Evolutionary conservation across 2,888 invertebrate genomes (phyloP).

Genomic region (Agonopterix alstromeriana): DNA sequence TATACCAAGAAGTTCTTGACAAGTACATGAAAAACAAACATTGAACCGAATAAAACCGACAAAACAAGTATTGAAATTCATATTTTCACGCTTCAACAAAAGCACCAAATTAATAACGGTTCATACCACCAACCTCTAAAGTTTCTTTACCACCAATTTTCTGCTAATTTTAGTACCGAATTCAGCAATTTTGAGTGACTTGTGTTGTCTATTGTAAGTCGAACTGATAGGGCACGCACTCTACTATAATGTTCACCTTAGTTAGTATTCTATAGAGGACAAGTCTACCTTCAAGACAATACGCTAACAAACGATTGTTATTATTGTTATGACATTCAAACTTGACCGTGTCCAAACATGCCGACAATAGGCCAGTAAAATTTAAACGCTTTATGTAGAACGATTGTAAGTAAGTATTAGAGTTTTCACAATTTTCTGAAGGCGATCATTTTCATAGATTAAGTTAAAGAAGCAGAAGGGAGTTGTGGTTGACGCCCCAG

Average conservation of each 20-base stretch:
- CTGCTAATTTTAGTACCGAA: too few species aligned
- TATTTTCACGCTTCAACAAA: slow-evolving; percentile 13
- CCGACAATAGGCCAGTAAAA: slow-evolving; percentile 39
- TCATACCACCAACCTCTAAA: slow-evolving; percentile 21
- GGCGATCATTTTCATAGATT: slow-evolving; percentile 31
- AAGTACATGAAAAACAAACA: too few species aligned
- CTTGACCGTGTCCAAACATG: slow-evolving; percentile 61
- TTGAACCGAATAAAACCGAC: too few species aligned
- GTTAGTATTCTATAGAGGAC: slow-evolving; percentile 46
- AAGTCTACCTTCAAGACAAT: slow-evolving; percentile 26
- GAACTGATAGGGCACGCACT: slow-evolving; percentile 46
- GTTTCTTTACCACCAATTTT: too few species aligned
- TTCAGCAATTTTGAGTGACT: too few species aligned
- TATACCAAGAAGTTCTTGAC: too few species aligned
- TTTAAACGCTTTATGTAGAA: slow-evolving; percentile 31
- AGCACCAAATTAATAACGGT: background rate
- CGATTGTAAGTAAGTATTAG: slow-evolving; percentile 22
- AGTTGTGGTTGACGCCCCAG: too few species aligned
- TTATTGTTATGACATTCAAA: slow-evolving; percentile 48
- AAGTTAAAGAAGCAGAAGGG: slow-evolving; percentile 6
- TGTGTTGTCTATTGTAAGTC: too few species aligned
- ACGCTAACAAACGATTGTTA: slow-evolving; percentile 14
- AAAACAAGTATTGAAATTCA: slow-evolving; percentile 10
- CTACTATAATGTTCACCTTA: slow-evolving; percentile 12
- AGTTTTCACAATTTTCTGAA: slow-evolving; percentile 40